A percentile compares a stretch with the other conserved stretches of the same genome.
Conservation (phyloP, 2,797 vertebrate genomes). For the Manis pentadactyla region DNA sequence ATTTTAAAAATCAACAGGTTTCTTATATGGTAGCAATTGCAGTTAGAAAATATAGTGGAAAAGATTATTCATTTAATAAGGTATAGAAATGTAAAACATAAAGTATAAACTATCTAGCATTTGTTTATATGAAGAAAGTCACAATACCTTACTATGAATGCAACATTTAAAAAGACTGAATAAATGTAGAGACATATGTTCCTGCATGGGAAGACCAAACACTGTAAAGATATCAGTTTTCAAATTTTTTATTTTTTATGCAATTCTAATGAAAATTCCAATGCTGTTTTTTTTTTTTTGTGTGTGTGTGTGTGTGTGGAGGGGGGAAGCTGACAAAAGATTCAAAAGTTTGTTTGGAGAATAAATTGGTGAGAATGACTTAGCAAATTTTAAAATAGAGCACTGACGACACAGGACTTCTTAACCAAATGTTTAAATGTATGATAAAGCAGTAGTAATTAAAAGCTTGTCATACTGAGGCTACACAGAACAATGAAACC, state of each 20-base stretch:
- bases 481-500: neutral
- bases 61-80: neutral
- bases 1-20: neutral
- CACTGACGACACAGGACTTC: neutral
- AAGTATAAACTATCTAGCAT: neutral
- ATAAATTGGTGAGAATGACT: neutral
- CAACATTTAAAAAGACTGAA: neutral
- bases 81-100: neutral
- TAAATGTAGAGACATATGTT: neutral
- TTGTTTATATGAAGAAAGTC: neutral
- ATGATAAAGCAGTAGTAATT: neutral
- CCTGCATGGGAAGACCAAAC: neutral
- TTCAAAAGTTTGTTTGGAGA: neutral
- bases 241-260: neutral
- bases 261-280: neutral
- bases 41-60: slow-evolving; percentile 24
- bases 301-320: too few relatives aligned
- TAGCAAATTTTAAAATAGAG: neutral
- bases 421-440: neutral
- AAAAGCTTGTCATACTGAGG: neutral
- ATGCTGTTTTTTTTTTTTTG: neutral
- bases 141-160: neutral
- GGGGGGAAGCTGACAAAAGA: neutral
- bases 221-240: neutral
- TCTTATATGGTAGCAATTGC: neutral